Base-by-base conservation (phyloP, 2,888 invertebrate genomes). In the Cosmorhoe ocellata region DNA sequence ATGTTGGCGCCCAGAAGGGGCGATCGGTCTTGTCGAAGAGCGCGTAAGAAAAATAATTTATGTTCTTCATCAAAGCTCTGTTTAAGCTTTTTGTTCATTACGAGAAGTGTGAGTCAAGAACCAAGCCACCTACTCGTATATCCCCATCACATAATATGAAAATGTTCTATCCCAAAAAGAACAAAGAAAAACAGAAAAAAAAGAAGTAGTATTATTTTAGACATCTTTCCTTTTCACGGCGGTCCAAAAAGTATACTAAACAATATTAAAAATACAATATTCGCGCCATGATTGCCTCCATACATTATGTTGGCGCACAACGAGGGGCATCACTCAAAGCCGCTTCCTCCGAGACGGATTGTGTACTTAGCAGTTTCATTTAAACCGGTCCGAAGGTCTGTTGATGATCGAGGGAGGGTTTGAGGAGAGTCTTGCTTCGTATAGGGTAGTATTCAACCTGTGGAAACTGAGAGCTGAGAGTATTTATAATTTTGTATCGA, bases 1-100 rank as follows among this genome's bases (percentile, higher is more conserved):
- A 47, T 11, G 33, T 51, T 51, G 42, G 51, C 51, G 38, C 51
- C 46, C 46, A 42, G 32, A 41, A 18, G 51, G 51, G 46, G 42
- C 51, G 18, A 45, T 51, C 46, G 14, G n/a, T 42, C 28, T 42
- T 42, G 38, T 38, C 42, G 36, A 18, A 45, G 40, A 13, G 26
- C 31, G 34, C 40, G 34, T 41, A 36, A 37, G 14, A 41, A 51
- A 37, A 28, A 41, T 37, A 32, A 41, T 37, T 36, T 41, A 41
- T 9, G 22, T 30, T 36, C 18, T 37, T 36, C 36, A 18, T 36
- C 41, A 41, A 43, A 12, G 11, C 30, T 18, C 28, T 8, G 7
- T 36, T 18, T 5, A 32, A 28, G 14, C 33, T 11, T 28, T 34
- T 36, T 28, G 14, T 43, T 43, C 11, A 41, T 11, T 24, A 7